A percentile compares a stretch with the other conserved stretches of the same genome.
These are phyloP conservation scores for Promerops cafer DNA, from an alignment of 2,113 vertebrate genomes.

Conservation along the genomic window DNA sequence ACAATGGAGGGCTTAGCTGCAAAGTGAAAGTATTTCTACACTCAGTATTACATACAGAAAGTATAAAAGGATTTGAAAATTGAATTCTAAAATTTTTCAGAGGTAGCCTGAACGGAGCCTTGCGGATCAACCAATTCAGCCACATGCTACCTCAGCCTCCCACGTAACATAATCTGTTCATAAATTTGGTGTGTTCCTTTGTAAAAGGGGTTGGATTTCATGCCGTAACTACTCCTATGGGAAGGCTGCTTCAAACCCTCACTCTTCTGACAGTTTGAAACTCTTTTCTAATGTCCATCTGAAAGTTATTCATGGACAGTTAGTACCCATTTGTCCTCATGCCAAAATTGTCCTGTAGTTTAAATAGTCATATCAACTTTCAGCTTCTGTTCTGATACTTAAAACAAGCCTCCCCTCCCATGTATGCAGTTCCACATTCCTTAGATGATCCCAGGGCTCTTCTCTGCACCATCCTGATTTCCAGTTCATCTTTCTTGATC, in stretches of 20 bases:
- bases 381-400: neutral
- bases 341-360: neutral
- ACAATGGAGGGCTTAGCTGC: neutral
- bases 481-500: neutral
- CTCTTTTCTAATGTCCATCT: neutral
- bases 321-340: neutral
- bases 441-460: neutral
- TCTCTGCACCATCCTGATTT: neutral
- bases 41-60: neutral
- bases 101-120: neutral
- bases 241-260: neutral
- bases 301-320: neutral
- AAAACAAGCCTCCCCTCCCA: neutral
- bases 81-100: neutral
- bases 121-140: neutral
- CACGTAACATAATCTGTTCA: neutral
- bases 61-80: neutral
- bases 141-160: neutral
- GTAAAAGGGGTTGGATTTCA: neutral
- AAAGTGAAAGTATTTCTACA: neutral
- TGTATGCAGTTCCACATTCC: neutral
- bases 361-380: neutral
- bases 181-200: conserved; percentile 14
- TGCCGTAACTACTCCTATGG: conserved; percentile 2
- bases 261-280: neutral